Base-by-base conservation (phyloP, 2,888 invertebrate genomes). In the Colostygia pectinataria region DNA sequence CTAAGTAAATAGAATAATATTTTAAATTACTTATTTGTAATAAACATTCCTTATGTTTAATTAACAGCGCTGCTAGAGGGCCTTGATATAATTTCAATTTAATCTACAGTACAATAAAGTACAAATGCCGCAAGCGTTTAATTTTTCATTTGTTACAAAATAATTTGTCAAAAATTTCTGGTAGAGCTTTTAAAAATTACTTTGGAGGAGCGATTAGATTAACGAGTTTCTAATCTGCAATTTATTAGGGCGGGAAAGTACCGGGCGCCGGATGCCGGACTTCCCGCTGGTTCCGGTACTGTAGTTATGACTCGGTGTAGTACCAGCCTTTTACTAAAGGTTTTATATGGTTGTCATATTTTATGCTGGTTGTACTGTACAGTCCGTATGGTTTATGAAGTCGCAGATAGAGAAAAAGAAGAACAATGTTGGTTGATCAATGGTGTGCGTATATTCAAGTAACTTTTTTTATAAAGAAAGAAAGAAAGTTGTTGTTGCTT, bases 171-270 rank as follows among this genome's bases (percentile, higher is more conserved):
- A 57, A 53, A 55, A 48, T 33, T 15, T 9, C 36, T 29, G 29
- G 8, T 34, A 47, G 43, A 38, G 43, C 52, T 38, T 54, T 59
- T 46, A 46, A 51, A 71, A 71, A 73, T 72, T 70, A 67, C 68
- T 66, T 68, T 63, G 50, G 55, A 63, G 64, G 46, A 63, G 63
- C 75, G 74, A 80, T 80, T 80, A 80, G 73, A 81, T 78, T 80
- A 85, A 87, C 83, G 83, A 82, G 82, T 75, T 82, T 83, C 79
- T 87, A 83, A 85, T 85, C 80, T 82, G 74, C 77, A 80, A 85
- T 86, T 83, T 85, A 82, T 81, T 74, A 80, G 62, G 59, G 71
- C 66, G 65, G 65, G 63, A 62, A 45, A 38, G 55, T 42, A 42
- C 56, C 64, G 55, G 59, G 59, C 36, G 25, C 73, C 79, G 79